A percentile compares a stretch with the other conserved stretches of the same genome.
These are phyloP conservation scores for Xenentodon cancila DNA, from an alignment of 2,797 vertebrate species.

Conservation along the genomic window DNA sequence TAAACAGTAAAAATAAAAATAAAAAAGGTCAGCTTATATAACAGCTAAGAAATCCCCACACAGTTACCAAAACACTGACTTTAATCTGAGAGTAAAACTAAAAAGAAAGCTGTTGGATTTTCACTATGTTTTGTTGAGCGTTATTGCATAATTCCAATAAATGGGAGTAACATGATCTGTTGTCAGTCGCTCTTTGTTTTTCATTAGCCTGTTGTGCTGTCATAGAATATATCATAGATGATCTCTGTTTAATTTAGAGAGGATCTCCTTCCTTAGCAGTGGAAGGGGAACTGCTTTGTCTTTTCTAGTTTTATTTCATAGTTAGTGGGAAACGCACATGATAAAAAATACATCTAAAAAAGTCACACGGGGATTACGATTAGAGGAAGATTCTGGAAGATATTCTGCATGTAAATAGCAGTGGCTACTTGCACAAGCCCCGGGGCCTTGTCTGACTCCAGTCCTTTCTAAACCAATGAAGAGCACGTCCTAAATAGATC, in stretches of 20 bases:
- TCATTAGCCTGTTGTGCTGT: conserved; percentile 24
- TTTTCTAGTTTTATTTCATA: conserved; percentile 1
- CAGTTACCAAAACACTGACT: conserved; percentile 61
- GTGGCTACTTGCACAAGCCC: conserved; percentile 1
- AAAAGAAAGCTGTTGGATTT: conserved; percentile 43
- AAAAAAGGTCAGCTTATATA: conserved; percentile 65
- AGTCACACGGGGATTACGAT: neutral
- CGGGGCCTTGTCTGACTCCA: neutral
- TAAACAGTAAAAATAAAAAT: conserved; percentile 31
- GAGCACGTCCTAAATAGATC: conserved; percentile 40
- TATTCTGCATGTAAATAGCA: conserved; percentile 5
- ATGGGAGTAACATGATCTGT: no score
- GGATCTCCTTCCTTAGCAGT: conserved; percentile 24
- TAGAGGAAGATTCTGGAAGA: conserved; percentile 4
- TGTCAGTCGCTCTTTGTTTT: conserved; percentile 27
- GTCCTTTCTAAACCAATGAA: conserved; percentile 35
- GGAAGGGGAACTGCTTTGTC: conserved; percentile 8
- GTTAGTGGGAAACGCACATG: conserved; percentile 18
- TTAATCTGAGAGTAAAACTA: conserved; percentile 62
- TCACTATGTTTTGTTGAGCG: conserved; percentile 22
- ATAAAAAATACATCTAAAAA: conserved; percentile 16
- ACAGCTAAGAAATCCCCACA: conserved; percentile 57
- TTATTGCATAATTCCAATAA: conserved; percentile 3
- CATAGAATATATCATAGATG: conserved; percentile 23
- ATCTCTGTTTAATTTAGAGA: conserved; percentile 20